A percentile compares a stretch with the other conserved stretches of the same genome.
Conservation (phyloP, 1,140 invertebrate species). For the Brachionus koreanus region DNA sequence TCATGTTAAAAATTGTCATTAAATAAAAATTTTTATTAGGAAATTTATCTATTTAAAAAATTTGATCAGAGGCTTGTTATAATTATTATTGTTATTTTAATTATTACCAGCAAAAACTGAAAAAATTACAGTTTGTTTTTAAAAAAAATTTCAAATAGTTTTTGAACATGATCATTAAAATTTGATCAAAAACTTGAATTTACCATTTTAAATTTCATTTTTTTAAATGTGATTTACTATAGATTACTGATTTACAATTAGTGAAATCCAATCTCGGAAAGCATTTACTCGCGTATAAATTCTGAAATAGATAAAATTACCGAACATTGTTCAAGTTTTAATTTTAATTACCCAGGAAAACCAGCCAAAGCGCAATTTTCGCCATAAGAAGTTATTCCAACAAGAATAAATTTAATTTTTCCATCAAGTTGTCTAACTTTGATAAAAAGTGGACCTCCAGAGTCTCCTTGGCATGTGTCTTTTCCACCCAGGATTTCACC, state of each 20-base stretch:
- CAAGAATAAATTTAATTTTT: neutral
- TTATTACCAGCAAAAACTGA: too few relatives aligned
- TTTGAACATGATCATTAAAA: neutral
- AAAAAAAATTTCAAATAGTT: too few relatives aligned
- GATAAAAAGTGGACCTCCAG: slow-evolving; percentile 17
- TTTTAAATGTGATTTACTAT: neutral
- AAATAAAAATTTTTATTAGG: too few relatives aligned
- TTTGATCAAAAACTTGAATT: neutral
- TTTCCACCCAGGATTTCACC: slow-evolving; percentile 10
- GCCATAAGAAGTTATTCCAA: slow-evolving; percentile 40
- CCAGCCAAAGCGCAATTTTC: neutral
- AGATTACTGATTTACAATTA: neutral
- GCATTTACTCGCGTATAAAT: too few relatives aligned
- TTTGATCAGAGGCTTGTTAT: too few relatives aligned
- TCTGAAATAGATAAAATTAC: too few relatives aligned
- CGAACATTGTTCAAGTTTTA: neutral
- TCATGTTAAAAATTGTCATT: too few relatives aligned
- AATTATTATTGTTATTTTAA: too few relatives aligned
- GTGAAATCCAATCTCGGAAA: too few relatives aligned
- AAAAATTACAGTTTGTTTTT: too few relatives aligned
- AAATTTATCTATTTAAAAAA: too few relatives aligned
- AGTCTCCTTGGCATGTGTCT: slow-evolving; percentile 42
- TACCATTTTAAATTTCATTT: neutral
- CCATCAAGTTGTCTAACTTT: neutral
- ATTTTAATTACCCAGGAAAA: neutral